Evolutionary conservation across 2,797 vertebrate species (phyloP).

Genomic region (Loriculus beryllinus): DNA sequence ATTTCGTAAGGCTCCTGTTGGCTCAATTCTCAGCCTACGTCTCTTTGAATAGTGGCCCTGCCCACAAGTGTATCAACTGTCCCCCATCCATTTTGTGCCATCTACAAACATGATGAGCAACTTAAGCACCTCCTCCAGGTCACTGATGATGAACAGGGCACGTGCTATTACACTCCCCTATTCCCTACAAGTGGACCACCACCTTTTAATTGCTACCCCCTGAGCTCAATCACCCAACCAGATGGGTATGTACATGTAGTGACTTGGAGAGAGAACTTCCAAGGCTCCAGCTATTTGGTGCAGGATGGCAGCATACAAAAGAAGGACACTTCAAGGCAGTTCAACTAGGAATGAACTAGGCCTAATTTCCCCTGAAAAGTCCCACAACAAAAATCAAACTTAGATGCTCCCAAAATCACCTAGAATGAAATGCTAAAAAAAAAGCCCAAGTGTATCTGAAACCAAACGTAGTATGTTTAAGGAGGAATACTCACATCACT

Average conservation of each 20-base stretch:
- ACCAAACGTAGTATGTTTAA: fast-evolving
- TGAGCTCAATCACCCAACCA: background rate
- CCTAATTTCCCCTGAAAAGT: background rate
- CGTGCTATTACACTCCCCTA: background rate
- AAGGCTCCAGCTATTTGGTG: background rate
- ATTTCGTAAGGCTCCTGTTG: background rate
- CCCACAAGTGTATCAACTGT: background rate
- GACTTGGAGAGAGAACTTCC: background rate
- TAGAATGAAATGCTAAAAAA: background rate
- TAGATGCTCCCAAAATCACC: background rate
- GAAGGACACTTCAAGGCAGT: background rate
- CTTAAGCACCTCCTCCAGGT: background rate
- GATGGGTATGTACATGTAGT: fast-evolving
- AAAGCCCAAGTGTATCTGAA: background rate
- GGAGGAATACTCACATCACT: constrained; percentile 87
- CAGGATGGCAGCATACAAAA: background rate
- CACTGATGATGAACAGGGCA: background rate
- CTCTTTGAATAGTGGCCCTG: background rate
- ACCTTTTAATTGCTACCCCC: background rate
- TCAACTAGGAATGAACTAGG: background rate
- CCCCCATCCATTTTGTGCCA: background rate
- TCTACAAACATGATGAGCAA: background rate
- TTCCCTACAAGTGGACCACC: background rate
- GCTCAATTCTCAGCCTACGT: background rate
- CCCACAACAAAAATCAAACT: background rate